These are phyloP conservation scores for Cygnus atratus DNA, from an alignment of 2,113 vertebrate genomes.

Conservation along the genomic window DNA sequence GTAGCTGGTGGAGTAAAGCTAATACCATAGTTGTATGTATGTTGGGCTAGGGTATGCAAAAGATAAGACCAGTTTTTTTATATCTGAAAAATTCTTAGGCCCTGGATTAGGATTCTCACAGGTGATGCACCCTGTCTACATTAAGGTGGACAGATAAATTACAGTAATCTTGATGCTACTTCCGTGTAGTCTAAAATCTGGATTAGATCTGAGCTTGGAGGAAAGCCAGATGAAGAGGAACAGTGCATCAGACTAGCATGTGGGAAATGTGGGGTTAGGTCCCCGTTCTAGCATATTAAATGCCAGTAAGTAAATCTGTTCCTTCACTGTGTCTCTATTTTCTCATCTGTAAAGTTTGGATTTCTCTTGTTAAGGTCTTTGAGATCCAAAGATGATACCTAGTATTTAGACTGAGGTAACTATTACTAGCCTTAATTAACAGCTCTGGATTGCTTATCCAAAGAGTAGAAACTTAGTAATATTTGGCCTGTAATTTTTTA, in stretches of 20 bases:
- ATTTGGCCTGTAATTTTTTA: neutral
- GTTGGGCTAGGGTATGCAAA: neutral
- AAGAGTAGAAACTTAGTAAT: neutral
- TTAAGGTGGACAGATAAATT: neutral
- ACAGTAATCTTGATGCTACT: neutral
- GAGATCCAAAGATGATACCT: neutral
- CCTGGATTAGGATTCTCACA: neutral
- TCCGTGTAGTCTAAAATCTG: neutral
- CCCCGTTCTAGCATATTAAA: neutral
- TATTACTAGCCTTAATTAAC: neutral
- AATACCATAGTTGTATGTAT: neutral
- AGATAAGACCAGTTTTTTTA: neutral
- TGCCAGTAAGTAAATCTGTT: neutral
- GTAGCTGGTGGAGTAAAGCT: neutral
- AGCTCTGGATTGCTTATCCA: neutral
- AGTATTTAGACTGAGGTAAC: neutral
- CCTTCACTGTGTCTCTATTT: neutral
- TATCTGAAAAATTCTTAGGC: neutral
- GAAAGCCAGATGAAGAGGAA: neutral
- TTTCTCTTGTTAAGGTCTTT: neutral
- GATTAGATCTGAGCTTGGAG: neutral
- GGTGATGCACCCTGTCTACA: neutral
- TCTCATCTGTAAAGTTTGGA: neutral
- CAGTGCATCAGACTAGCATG: rapidly evolving
- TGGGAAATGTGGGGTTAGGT: neutral